These are phyloP conservation scores for Agriopis leucophaearia DNA, from an alignment of 2,888 invertebrate genomes.

Conservation along the genomic window DNA sequence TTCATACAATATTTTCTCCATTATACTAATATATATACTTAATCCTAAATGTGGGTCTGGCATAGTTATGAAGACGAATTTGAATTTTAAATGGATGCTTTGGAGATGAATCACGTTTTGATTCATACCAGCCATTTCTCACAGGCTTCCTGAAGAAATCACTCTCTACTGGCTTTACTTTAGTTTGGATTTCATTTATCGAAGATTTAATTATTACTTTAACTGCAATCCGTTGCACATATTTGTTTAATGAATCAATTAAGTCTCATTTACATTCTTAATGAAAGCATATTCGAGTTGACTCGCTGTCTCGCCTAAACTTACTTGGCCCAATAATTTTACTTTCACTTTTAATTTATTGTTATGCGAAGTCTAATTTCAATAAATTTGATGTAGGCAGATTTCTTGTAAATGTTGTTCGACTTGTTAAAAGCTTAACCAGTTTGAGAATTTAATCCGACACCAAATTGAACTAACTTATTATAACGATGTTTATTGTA, in stretches of 20 bases:
- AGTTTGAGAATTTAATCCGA: slow-evolving; percentile 50
- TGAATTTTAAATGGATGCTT: slow-evolving; percentile 56
- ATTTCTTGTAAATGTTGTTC: slow-evolving; percentile 48
- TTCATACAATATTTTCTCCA: slow-evolving; percentile 43
- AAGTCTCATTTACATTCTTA: neutral
- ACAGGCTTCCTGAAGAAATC: slow-evolving; percentile 38
- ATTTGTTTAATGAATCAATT: slow-evolving; percentile 3
- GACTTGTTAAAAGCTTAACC: slow-evolving; percentile 52
- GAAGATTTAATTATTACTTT: neutral
- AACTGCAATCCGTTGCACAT: neutral
- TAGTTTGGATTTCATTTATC: neutral
- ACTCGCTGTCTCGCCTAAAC: slow-evolving; percentile 8
- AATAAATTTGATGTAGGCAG: slow-evolving; percentile 43
- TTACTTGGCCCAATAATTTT: slow-evolving; percentile 32
- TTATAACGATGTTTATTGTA: slow-evolving; percentile 66
- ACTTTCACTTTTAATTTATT: slow-evolving; percentile 53
- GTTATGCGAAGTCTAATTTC: slow-evolving; percentile 42
- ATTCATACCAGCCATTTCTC: slow-evolving; percentile 49
- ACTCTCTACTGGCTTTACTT: slow-evolving; percentile 9
- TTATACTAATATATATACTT: slow-evolving; percentile 26
- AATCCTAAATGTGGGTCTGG: slow-evolving; percentile 13
- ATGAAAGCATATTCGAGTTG: slow-evolving; percentile 8
- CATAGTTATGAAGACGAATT: slow-evolving; percentile 45
- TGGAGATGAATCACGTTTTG: slow-evolving; percentile 58
- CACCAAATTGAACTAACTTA: slow-evolving; percentile 56